Percentiles rank a stretch among this genome's conserved stretches.
These are phyloP conservation scores for Anguilla pacifica DNA, from an alignment of 2,797 vertebrate genomes.

Conservation along the genomic window DNA sequence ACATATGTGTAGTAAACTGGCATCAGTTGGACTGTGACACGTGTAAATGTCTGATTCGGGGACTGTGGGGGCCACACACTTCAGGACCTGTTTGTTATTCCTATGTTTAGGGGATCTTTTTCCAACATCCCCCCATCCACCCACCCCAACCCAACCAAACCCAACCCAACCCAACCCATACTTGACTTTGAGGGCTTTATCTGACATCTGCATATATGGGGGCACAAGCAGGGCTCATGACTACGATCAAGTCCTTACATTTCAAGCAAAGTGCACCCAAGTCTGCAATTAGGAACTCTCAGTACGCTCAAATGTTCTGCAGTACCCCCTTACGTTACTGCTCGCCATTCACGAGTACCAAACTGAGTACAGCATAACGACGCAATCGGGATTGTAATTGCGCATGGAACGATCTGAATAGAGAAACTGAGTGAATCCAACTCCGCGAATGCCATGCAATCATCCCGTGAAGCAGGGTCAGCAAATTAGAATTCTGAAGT, in stretches of 20 bases:
- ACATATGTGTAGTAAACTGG: constrained; percentile 39
- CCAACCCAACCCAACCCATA: neutral
- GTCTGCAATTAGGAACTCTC: neutral
- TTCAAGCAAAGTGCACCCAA: neutral
- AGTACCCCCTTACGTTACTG: neutral
- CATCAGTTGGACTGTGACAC: constrained; percentile 2
- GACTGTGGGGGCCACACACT: neutral
- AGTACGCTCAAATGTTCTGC: neutral
- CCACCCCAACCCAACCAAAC: no score
- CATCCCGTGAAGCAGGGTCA: neutral
- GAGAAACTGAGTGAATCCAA: neutral
- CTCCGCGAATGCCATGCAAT: neutral
- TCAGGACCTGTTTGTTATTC: neutral
- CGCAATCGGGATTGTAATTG: neutral
- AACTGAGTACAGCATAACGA: neutral
- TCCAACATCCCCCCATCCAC: neutral
- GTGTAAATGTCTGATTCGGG: neutral
- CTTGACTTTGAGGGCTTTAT: neutral
- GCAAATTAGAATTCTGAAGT: neutral
- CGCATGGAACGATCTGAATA: neutral
- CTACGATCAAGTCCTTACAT: neutral
- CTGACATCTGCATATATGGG: neutral
- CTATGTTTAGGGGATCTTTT: neutral
- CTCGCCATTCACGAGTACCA: neutral
- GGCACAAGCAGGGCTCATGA: neutral